These are phyloP conservation scores for Sinhomidia bicolor DNA, from an alignment of 2,888 invertebrate genomes.

Conservation along the genomic window DNA sequence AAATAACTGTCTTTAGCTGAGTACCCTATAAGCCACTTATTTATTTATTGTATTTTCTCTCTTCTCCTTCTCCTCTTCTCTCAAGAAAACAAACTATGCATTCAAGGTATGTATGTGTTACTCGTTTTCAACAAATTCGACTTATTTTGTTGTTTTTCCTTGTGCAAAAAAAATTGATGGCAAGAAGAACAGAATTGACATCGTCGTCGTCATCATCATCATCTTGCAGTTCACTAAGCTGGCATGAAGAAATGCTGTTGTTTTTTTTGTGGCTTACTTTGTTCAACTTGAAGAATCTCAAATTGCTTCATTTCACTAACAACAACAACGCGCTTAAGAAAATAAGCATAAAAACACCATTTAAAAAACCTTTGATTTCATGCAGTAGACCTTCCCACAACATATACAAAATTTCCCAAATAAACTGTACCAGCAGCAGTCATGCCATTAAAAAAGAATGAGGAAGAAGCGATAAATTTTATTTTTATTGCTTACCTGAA, in stretches of 20 bases:
- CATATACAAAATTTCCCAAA: not conserved
- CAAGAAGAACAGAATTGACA: not conserved
- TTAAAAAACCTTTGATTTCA: not conserved
- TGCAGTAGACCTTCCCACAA: not conserved
- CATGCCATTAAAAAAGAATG: not conserved
- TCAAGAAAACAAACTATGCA: conserved; percentile 33
- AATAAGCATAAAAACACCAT: not conserved
- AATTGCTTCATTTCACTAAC: conserved; percentile 5
- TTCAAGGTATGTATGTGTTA: conserved; percentile 24
- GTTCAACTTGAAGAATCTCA: not conserved
- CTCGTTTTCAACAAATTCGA: conserved; percentile 16
- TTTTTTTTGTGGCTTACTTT: not conserved
- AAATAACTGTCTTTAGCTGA: not conserved
- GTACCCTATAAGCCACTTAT: not conserved
- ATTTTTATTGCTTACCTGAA: conserved; percentile 7
- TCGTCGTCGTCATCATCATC: too few species aligned
- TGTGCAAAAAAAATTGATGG: not conserved
- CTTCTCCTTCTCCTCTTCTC: too few species aligned
- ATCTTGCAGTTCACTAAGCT: conserved; percentile 8
- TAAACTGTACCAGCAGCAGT: not conserved
- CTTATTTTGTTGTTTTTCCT: not conserved
- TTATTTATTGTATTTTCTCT: not conserved
- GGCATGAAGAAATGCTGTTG: conserved; percentile 31
- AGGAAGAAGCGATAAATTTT: not conserved
- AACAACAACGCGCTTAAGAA: too few species aligned